Evolutionary conservation across 2,888 invertebrate species (phyloP).

Genomic region (Diaperis boleti): DNA sequence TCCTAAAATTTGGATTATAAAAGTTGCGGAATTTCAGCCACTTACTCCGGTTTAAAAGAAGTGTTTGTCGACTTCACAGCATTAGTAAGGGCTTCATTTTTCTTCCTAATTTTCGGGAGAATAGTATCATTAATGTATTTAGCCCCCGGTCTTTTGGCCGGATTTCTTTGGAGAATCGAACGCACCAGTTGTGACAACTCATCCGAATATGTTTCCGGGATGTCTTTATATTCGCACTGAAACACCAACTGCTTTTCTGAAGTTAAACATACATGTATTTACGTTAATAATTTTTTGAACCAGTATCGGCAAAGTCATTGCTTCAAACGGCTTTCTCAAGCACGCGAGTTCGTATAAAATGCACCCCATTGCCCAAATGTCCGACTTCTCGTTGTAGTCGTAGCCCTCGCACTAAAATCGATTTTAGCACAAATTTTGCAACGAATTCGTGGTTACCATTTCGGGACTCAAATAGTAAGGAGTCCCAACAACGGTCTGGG

Average conservation of each 20-base stretch:
- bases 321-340: slow-evolving; percentile 79
- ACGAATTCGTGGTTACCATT: slow-evolving; percentile 66
- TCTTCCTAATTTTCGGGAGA: slow-evolving; percentile 65
- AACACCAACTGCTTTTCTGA: slow-evolving; percentile 28
- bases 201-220: slow-evolving; percentile 75
- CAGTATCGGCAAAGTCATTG: slow-evolving; percentile 77
- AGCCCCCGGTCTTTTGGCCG: slow-evolving; percentile 73
- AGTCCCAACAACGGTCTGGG: slow-evolving; percentile 79
- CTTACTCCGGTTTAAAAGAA: slow-evolving; percentile 6
- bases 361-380: slow-evolving; percentile 84
- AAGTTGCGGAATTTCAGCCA: background rate
- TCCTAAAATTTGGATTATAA: slow-evolving; percentile 8
- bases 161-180: slow-evolving; percentile 74
- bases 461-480: slow-evolving; percentile 83
- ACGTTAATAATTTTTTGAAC: slow-evolving; percentile 81
- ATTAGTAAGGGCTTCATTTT: background rate
- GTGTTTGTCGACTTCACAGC: background rate
- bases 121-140: slow-evolving; percentile 70
- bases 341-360: slow-evolving; percentile 82
- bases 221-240: slow-evolving; percentile 76
- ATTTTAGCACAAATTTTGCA: slow-evolving; percentile 32
- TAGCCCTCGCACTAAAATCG: slow-evolving; percentile 77
- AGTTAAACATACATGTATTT: slow-evolving; percentile 8
- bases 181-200: slow-evolving; percentile 73
- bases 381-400: slow-evolving; percentile 81